These are phyloP conservation scores for Asobara japonica DNA, from an alignment of 1,140 invertebrate genomes.

Conservation along the genomic window DNA sequence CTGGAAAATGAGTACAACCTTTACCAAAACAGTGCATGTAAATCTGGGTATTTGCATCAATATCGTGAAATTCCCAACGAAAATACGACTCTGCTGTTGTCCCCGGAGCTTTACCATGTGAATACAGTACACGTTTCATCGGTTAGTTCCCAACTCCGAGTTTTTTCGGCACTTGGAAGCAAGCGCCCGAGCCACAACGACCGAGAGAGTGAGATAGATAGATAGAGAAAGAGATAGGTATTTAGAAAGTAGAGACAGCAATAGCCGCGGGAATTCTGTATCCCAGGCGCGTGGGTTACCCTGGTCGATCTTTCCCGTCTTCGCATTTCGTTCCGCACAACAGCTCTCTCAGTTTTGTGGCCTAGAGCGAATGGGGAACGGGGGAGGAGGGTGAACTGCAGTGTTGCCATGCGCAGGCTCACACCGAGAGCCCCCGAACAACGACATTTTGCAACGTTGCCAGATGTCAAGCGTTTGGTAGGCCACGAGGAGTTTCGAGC, in stretches of 20 bases:
- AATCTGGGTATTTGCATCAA: too few relatives aligned
- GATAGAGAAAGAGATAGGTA: neutral
- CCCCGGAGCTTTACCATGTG: neutral
- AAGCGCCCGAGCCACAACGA: neutral
- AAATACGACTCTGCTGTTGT: neutral
- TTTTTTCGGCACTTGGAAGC: too few relatives aligned
- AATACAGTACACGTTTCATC: neutral
- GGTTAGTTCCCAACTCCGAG: neutral
- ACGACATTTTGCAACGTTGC: constrained; percentile 6
- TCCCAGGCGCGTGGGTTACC: neutral
- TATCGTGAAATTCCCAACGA: too few relatives aligned
- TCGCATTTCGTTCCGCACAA: constrained; percentile 6
- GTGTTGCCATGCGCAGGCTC: constrained; percentile 42
- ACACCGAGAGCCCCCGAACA: neutral
- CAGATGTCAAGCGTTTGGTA: neutral
- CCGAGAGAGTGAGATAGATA: neutral
- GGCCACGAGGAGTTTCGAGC: constrained; percentile 38
- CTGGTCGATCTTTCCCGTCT: neutral
- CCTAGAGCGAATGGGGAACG: neutral
- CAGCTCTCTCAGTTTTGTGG: neutral
- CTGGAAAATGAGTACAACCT: too few relatives aligned
- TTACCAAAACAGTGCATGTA: too few relatives aligned
- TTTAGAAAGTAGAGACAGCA: too few relatives aligned
- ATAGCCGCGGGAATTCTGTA: neutral
- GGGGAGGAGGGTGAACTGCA: constrained; percentile 12